A percentile compares a stretch with the other conserved stretches of the same genome.
Conservation (phyloP, 2,113 vertebrate species). For the Gorsachius goisagi region DNA sequence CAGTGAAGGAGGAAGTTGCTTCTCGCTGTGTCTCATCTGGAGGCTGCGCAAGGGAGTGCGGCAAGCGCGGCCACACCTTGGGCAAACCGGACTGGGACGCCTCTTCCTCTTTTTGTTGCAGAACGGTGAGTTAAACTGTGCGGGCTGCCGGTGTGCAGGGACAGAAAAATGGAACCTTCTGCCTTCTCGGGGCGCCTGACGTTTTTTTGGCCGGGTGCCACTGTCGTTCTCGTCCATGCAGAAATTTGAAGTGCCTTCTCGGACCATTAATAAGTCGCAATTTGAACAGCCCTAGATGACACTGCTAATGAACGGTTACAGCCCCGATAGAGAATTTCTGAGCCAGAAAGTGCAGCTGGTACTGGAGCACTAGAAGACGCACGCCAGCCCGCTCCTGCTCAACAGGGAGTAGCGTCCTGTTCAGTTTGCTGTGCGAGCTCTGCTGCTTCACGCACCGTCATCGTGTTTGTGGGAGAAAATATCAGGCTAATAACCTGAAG, state of each 20-base stretch:
- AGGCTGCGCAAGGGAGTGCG: not conserved
- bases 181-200: not conserved
- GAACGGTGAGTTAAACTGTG: not conserved
- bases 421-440: not conserved
- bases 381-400: not conserved
- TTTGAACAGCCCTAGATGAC: not conserved
- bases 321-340: not conserved
- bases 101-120: not conserved
- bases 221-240: accelerated
- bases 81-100: not conserved
- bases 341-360: not conserved
- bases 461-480: not conserved
- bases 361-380: not conserved
- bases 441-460: not conserved
- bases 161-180: not conserved
- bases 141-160: accelerated
- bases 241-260: not conserved
- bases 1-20: not conserved
- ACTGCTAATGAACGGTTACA: not conserved
- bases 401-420: not conserved
- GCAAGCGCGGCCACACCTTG: not conserved
- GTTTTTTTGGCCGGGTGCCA: no score
- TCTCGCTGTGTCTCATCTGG: not conserved
- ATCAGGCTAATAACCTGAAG: not conserved
- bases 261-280: not conserved